phyloP scores from a whole-genome alignment of 2,113 vertebrate genomes.

The Dipodomys spectabilis region DNA sequence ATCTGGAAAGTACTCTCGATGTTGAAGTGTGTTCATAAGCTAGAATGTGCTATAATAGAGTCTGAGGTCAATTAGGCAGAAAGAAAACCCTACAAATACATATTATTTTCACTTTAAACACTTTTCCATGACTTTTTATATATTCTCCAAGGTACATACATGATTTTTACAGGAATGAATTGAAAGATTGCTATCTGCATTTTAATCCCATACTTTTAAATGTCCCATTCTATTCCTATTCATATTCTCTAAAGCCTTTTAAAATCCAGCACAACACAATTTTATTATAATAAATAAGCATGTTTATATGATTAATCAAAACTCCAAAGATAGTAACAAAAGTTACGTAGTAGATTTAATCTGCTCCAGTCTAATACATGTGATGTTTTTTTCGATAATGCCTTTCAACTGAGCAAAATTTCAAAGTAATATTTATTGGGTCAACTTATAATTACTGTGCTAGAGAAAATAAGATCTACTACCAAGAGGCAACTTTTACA shows the following conservation, averaged over 20 bases:
- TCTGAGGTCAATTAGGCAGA: not conserved
- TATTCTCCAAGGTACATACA: not conserved
- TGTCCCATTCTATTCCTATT: slow-evolving; percentile 44
- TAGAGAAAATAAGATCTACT: slow-evolving; percentile 54
- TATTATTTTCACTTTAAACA: slow-evolving; percentile 57
- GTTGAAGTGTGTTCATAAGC: slow-evolving; percentile 30
- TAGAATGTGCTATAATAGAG: not conserved
- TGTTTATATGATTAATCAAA: slow-evolving; percentile 35
- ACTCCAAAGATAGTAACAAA: slow-evolving; percentile 48
- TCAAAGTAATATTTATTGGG: slow-evolving; percentile 53
- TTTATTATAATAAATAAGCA: slow-evolving; percentile 46
- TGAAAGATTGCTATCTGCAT: slow-evolving; percentile 36
- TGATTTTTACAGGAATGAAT: slow-evolving; percentile 14
- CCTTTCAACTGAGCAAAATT: slow-evolving; percentile 59
- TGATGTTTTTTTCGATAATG: slow-evolving; percentile 21
- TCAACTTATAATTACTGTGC: slow-evolving; percentile 56
- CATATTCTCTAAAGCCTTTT: slow-evolving; percentile 19
- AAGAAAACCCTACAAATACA: not conserved
- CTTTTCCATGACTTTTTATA: slow-evolving; percentile 1
- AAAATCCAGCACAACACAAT: not conserved
- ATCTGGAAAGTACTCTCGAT: slow-evolving; percentile 38
- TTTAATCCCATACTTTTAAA: slow-evolving; percentile 42
- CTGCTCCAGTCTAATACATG: not conserved
- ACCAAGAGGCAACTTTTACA: slow-evolving; percentile 45
- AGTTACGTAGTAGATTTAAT: not conserved